Evolutionary conservation across 2,113 vertebrate species (phyloP).

Genomic region (Brachyhypopomus gauderio): DNA sequence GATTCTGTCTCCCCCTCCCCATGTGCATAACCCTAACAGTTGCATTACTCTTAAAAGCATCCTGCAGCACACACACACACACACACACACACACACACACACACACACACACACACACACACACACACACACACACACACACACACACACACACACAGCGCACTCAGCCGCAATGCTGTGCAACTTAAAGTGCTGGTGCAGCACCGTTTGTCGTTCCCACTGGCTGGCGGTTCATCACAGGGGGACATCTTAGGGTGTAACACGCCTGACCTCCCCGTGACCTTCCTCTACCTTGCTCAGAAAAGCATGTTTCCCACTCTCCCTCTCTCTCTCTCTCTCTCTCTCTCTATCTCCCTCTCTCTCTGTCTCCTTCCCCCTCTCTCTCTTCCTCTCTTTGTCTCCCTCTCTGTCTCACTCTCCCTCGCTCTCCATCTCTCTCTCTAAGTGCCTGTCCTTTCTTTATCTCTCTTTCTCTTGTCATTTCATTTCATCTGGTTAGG

Average conservation of each 20-base stretch:
- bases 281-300: slow-evolving; percentile 33
- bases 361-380: slow-evolving; percentile 13
- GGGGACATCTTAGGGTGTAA: slow-evolving; percentile 8
- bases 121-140: no score
- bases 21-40: slow-evolving; percentile 69
- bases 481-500: neutral
- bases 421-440: slow-evolving; percentile 49
- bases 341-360: neutral
- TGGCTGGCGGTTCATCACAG: slow-evolving; percentile 27
- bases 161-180: slow-evolving; percentile 68
- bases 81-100: no score
- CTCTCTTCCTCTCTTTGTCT: neutral
- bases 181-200: slow-evolving; percentile 65
- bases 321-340: no score
- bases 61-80: slow-evolving; percentile 6
- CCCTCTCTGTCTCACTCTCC: slow-evolving; percentile 52
- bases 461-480: neutral
- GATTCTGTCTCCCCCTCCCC: slow-evolving; percentile 25
- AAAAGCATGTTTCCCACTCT: no score
- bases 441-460: slow-evolving; percentile 4
- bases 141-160: slow-evolving; percentile 42
- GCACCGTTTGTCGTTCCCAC: slow-evolving; percentile 63
- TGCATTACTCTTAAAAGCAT: slow-evolving; percentile 75
- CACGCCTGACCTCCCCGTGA: slow-evolving; percentile 43
- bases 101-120: no score